Base-by-base conservation (phyloP, 1,140 invertebrate species). In the Drosophila ercepeae region DNA sequence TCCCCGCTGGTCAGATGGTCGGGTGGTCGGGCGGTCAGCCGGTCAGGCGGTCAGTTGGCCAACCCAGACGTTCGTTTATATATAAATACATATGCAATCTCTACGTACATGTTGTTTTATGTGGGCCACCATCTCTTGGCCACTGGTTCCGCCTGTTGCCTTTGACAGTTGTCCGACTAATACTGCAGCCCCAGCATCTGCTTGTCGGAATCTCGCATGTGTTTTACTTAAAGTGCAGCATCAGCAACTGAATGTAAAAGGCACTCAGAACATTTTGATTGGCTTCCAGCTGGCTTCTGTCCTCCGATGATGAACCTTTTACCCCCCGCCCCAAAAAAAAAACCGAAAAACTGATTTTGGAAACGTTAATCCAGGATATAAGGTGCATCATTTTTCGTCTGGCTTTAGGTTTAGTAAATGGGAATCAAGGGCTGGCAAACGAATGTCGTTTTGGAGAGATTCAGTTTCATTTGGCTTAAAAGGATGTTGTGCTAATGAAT, bases 141-240 rank as follows among this genome's bases (percentile, higher is more conserved):
- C 57, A 57, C 34, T 65, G 60, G 65, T 84, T 72, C 46, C 68
- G 78, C 73, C 64, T 71, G 64, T 71, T 79, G 76, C 64, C 71
- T 71, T 68, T 76, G 78, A 76, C 78, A 76, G 52, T 68, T 81
- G 67, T 68, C 54, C 41, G 39, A 50, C 71, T 64, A 82, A 82
- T 68, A 81, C 60, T 46, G 55, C 23, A 44, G 49, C 48, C 53
- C 55, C 60, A 14, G 13, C 61, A 67, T 67, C 64, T 67, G 39
- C 68, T 58, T 78, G 52, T 67, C 64, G 49, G 44, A 25, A 8
- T 57, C 27, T 51, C 19, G 36, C 18, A 19, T 67, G 29, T 67
- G 60, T 65, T 21, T 63, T 72, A 50, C 49, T 72, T 72, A 72
- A 73, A 72, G 68, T 63, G 29, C 27, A 49, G 8, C 39, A 67